Evolutionary conservation across 2,797 vertebrate genomes (phyloP).

Genomic region (Gallinago solitaria): DNA sequence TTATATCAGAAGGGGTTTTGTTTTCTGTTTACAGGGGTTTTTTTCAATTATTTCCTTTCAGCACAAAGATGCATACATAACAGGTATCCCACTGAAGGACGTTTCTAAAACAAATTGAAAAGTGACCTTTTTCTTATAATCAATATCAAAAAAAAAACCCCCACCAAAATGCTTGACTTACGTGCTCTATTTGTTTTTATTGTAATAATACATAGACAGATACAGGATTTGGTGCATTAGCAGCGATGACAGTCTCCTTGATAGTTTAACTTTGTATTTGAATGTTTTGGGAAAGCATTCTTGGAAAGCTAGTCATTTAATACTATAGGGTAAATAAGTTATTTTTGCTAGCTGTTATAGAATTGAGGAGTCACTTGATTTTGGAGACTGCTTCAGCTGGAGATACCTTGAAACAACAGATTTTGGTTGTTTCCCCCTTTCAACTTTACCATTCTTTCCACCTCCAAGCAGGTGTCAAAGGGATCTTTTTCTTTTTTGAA

Average conservation of each 20-base stretch:
- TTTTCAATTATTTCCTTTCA: slow-evolving; percentile 42
- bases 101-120: background rate
- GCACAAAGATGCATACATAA: background rate
- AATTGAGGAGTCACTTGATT: background rate
- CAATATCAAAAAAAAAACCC: background rate
- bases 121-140: background rate
- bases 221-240: background rate
- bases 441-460: background rate
- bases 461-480: background rate
- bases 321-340: background rate
- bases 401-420: slow-evolving; percentile 35
- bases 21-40: background rate
- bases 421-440: background rate
- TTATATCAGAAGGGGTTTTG: background rate
- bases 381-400: slow-evolving; percentile 35
- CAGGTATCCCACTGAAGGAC: background rate
- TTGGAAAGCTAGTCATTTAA: background rate
- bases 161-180: background rate
- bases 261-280: background rate
- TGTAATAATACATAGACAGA: background rate
- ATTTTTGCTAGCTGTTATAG: background rate
- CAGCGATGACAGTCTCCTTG: background rate
- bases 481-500: background rate
- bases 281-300: background rate
- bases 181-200: background rate